These are phyloP conservation scores for Platanista minor DNA, from an alignment of 2,113 vertebrate species.

Conservation along the genomic window DNA sequence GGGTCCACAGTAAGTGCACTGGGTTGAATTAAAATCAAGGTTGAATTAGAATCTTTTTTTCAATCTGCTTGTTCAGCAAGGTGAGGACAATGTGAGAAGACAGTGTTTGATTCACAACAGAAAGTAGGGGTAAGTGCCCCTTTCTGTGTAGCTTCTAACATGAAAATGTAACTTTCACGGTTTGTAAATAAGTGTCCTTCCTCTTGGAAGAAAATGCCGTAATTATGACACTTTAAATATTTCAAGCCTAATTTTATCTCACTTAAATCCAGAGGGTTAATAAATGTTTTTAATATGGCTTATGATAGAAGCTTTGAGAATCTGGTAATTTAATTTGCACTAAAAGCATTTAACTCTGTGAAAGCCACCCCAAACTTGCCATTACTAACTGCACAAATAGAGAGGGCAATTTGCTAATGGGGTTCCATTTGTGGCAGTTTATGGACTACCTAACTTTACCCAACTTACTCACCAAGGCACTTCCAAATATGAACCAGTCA, in stretches of 20 bases:
- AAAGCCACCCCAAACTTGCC: neutral
- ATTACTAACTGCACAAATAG: neutral
- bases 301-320: neutral
- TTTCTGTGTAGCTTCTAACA: neutral
- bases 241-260: neutral
- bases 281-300: neutral
- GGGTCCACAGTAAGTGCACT: neutral
- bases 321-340: constrained; percentile 12
- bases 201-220: neutral
- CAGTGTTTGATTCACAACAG: neutral
- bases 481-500: neutral
- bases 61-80: neutral
- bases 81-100: neutral
- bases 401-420: constrained; percentile 36
- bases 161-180: neutral
- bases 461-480: neutral
- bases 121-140: neutral
- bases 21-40: neutral
- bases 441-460: neutral
- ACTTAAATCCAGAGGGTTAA: constrained; percentile 43
- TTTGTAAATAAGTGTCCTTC: constrained; percentile 3
- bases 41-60: neutral
- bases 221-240: constrained; percentile 6
- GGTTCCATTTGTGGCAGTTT: neutral
- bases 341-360: constrained; percentile 30